A percentile compares a stretch with the other conserved stretches of the same genome.
Conservation (phyloP, 2,797 vertebrate genomes). For the Sebastiscus albofasciatus region DNA sequence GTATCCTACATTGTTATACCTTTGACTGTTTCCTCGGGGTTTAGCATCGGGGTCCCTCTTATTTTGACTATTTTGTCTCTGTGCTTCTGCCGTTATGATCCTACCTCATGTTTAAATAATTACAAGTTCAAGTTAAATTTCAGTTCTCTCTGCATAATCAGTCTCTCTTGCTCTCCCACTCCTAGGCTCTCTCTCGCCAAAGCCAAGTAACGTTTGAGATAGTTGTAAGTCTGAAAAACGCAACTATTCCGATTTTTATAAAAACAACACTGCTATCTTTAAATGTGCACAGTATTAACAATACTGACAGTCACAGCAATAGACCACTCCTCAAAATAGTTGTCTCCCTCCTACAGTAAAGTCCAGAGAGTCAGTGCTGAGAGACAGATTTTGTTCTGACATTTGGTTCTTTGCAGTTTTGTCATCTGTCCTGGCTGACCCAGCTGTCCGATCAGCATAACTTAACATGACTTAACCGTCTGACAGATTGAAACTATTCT, state of each 20-base stretch:
- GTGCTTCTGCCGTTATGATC: not conserved
- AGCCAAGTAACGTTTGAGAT: not conserved
- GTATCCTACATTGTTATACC: not conserved
- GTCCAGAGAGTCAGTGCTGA: not conserved
- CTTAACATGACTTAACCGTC: not conserved
- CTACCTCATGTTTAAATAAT: not conserved
- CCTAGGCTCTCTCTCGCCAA: too few relatives aligned
- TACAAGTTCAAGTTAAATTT: not conserved
- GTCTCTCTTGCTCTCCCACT: not conserved
- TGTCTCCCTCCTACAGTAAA: not conserved
- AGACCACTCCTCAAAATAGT: not conserved
- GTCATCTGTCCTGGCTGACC: not conserved
- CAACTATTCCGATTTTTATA: too few relatives aligned
- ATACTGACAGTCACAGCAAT: not conserved
- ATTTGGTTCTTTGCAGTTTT: conserved; percentile 9
- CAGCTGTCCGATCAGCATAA: not conserved
- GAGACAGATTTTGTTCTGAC: not conserved
- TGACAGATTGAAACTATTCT: not conserved
- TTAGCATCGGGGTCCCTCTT: not conserved
- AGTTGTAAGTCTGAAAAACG: too few relatives aligned
- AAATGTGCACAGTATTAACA: not conserved
- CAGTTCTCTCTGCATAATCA: not conserved
- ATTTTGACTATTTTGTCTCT: not conserved
- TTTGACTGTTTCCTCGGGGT: not conserved
- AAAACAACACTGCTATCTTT: not conserved